These are phyloP conservation scores for Fistularia commersonii DNA, from an alignment of 2,797 vertebrate species.

Conservation along the genomic window DNA sequence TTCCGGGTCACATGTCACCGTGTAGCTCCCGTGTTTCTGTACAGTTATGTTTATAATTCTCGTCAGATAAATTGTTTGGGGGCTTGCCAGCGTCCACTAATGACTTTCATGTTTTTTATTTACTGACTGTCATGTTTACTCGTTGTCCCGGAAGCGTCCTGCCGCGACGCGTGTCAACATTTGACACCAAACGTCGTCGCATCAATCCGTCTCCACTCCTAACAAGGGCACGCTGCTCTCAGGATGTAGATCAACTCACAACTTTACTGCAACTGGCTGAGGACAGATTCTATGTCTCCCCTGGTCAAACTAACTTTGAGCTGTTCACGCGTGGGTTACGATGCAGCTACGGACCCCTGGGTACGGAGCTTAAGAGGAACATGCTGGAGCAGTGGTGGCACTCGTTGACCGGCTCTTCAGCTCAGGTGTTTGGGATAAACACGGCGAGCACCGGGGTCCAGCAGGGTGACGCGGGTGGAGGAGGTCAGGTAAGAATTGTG, in stretches of 20 bases:
- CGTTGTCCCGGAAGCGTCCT: slow-evolving; percentile 22
- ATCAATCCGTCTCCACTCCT: neutral
- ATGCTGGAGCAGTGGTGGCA: slow-evolving; percentile 86
- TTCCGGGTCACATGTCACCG: no score
- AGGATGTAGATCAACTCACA: slow-evolving; percentile 26
- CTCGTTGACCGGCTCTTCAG: slow-evolving; percentile 64
- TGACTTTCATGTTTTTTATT: no score
- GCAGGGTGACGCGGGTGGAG: neutral
- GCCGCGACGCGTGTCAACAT: neutral
- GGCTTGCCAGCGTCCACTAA: neutral
- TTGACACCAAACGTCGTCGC: neutral
- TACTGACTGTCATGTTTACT: slow-evolving; percentile 39
- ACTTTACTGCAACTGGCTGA: slow-evolving; percentile 74
- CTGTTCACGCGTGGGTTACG: slow-evolving; percentile 66
- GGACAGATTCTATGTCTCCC: slow-evolving; percentile 75
- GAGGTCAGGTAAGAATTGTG: slow-evolving; percentile 50
- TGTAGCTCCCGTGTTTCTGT: no score
- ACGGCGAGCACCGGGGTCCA: slow-evolving; percentile 37
- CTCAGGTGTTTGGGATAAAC: slow-evolving; percentile 82
- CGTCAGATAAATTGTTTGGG: neutral
- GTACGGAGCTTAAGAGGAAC: slow-evolving; percentile 80
- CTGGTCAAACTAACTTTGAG: slow-evolving; percentile 40
- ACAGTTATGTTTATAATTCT: no score
- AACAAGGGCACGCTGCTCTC: slow-evolving; percentile 12
- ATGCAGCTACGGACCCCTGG: slow-evolving; percentile 83